Percentiles rank a stretch among this genome's conserved stretches.
Evolutionary conservation across 2,113 vertebrate species (phyloP).

Genomic region (Osmerus mordax): DNA sequence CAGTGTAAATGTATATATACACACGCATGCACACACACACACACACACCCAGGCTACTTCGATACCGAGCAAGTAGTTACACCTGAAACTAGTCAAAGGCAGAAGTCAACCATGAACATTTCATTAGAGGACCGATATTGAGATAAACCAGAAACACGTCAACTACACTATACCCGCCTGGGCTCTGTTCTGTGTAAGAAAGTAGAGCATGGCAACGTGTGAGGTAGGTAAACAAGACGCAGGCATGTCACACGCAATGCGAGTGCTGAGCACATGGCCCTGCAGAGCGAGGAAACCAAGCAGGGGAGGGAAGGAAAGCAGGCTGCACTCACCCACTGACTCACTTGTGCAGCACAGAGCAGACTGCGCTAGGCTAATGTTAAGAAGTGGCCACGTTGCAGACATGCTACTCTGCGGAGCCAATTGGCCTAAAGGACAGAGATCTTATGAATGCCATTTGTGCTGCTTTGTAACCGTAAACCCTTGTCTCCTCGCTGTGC

Average conservation of each 20-base stretch:
- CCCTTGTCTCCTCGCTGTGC: background rate
- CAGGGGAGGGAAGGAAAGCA: constrained; percentile 26
- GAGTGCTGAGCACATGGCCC: constrained; percentile 67
- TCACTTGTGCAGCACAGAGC: constrained; percentile 61
- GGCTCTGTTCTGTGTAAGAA: background rate
- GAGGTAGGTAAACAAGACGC: constrained; percentile 58
- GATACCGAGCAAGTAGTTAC: no score
- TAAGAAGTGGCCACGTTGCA: constrained; percentile 57
- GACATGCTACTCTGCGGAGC: constrained; percentile 32
- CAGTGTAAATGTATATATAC: no score
- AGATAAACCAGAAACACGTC: no score
- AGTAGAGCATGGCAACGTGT: background rate
- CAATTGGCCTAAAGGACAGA: background rate
- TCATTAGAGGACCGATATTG: no score
- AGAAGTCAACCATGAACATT: no score
- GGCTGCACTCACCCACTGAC: constrained; percentile 65
- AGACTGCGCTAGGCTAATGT: constrained; percentile 44
- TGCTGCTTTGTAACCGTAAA: constrained; percentile 1
- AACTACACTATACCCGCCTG: background rate
- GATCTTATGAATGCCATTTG: constrained; percentile 18
- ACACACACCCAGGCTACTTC: no score
- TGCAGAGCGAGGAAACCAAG: constrained; percentile 27
- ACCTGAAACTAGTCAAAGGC: no score
- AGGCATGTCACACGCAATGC: constrained; percentile 56
- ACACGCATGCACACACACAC: no score